These are phyloP conservation scores for Agriopis marginaria DNA, from an alignment of 2,888 invertebrate genomes.

Conservation along the genomic window DNA sequence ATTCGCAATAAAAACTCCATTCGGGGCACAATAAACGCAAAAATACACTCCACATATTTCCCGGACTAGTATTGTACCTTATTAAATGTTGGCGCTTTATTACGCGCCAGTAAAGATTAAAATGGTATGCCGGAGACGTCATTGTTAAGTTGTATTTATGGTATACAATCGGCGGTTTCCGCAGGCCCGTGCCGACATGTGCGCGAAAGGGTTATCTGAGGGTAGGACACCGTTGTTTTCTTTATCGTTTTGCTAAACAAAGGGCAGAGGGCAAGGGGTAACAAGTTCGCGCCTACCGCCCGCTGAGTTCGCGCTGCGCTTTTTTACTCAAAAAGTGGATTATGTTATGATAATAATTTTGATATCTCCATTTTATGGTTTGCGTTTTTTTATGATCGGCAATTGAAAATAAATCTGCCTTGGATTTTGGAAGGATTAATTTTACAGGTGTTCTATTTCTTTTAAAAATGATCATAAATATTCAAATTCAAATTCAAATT, in stretches of 20 bases:
- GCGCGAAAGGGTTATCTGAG: constrained; percentile 74
- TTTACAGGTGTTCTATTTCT: background rate
- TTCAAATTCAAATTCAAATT: too few relatives aligned
- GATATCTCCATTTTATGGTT: constrained; percentile 61
- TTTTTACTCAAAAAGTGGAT: constrained; percentile 67
- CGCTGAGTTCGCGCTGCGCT: constrained; percentile 61
- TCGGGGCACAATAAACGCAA: constrained; percentile 59
- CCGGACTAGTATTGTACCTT: constrained; percentile 35
- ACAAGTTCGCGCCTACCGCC: constrained; percentile 76
- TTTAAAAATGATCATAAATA: background rate
- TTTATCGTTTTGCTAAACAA: constrained; percentile 71
- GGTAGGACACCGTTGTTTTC: constrained; percentile 78
- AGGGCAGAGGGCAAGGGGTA: constrained; percentile 73
- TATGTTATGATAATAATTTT: constrained; percentile 58
- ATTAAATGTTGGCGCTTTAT: constrained; percentile 42
- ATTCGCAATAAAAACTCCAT: constrained; percentile 73
- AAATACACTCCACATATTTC: constrained; percentile 50
- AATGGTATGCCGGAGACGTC: constrained; percentile 29
- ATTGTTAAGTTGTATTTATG: constrained; percentile 44
- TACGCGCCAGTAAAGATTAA: constrained; percentile 37
- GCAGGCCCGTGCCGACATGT: constrained; percentile 61
- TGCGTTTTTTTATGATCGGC: constrained; percentile 31
- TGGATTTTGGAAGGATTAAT: background rate
- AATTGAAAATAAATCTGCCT: background rate
- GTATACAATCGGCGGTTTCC: constrained; percentile 54